These are phyloP conservation scores for Chiropotes sagulatus DNA, from an alignment of 2,797 vertebrate species.

Conservation along the genomic window DNA sequence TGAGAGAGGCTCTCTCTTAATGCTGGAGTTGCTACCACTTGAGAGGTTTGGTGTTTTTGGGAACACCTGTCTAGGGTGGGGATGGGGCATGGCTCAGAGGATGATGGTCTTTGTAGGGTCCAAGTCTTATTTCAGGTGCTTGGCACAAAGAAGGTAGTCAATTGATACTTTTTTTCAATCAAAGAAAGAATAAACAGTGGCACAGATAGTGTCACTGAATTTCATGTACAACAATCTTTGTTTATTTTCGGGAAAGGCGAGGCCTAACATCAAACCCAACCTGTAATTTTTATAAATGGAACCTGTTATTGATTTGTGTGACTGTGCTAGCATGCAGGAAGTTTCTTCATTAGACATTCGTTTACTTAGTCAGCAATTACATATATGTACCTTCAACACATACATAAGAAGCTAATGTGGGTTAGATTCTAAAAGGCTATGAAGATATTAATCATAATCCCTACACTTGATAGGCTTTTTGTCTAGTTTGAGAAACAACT, in stretches of 20 bases:
- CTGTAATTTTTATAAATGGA: background rate
- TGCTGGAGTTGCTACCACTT: background rate
- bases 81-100: rapidly evolving
- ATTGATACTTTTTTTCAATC: background rate
- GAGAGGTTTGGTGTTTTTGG: background rate
- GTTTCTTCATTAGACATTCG: background rate
- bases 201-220: background rate
- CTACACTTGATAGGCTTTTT: background rate
- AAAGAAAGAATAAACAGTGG: background rate
- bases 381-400: background rate
- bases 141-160: background rate
- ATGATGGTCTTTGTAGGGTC: rapidly evolving
- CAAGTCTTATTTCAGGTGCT: background rate
- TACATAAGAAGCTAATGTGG: background rate
- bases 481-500: background rate
- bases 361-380: background rate
- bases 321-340: background rate
- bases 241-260: background rate
- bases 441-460: background rate
- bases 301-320: background rate
- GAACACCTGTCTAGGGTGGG: too few relatives aligned
- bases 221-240: background rate
- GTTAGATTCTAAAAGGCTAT: background rate
- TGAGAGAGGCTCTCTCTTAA: background rate
- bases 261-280: background rate